Evolutionary conservation across 1,140 invertebrate genomes (phyloP).

Genomic region (Atopsyche davidsoni): DNA sequence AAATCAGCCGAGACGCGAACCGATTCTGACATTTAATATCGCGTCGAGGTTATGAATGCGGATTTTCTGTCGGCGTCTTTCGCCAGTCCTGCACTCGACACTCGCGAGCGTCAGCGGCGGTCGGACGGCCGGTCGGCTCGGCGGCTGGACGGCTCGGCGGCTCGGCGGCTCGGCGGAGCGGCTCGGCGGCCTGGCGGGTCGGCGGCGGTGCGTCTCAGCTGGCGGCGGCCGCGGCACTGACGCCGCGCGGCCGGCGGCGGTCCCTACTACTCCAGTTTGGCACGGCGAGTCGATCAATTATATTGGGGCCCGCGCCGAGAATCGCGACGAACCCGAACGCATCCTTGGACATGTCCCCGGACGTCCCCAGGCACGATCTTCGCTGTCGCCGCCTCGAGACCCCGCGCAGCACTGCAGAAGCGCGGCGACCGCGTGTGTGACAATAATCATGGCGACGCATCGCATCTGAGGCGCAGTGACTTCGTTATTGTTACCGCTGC

Average conservation of each 20-base stretch:
- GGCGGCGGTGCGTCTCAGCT: conserved; percentile 10
- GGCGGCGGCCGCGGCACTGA: conserved; percentile 10
- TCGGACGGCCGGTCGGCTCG: not conserved
- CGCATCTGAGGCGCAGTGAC: too few species aligned
- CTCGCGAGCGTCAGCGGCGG: too few species aligned
- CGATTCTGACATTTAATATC: too few species aligned
- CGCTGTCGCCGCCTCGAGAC: too few species aligned
- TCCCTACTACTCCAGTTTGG: conserved; percentile 18
- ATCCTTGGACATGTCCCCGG: too few species aligned
- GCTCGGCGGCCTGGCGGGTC: conserved; percentile 7
- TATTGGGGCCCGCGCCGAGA: conserved; percentile 1
- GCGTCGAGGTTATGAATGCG: conserved; percentile 1
- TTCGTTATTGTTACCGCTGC: too few species aligned
- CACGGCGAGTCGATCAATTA: conserved; percentile 16
- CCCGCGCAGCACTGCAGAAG: too few species aligned
- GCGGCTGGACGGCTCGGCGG: not conserved
- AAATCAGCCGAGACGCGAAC: not conserved
- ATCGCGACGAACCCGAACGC: too few species aligned
- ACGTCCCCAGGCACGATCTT: too few species aligned
- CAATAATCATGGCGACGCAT: too few species aligned
- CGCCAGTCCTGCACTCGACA: too few species aligned
- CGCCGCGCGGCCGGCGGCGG: conserved; percentile 9
- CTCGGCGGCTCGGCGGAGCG: not conserved
- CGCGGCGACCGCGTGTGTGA: too few species aligned
- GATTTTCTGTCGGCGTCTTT: not conserved